phyloP scores from a whole-genome alignment of 1,140 invertebrate species.

The Elymnias hypermnestra region DNA sequence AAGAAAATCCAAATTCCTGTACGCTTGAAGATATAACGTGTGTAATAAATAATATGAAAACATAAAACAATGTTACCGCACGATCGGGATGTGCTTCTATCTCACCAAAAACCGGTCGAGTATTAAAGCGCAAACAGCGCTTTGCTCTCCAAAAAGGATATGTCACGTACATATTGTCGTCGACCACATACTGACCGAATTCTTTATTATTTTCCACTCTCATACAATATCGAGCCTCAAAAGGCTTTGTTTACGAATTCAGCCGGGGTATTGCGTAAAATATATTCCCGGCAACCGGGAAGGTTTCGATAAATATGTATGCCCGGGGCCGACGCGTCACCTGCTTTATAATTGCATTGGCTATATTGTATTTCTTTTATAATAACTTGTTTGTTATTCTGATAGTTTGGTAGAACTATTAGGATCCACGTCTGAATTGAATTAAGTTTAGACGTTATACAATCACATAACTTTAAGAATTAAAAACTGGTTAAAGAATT shows the following conservation, averaged over 20 bases:
- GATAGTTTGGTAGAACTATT: neutral
- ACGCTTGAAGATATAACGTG: too few relatives aligned
- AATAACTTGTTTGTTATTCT: neutral
- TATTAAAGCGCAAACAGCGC: neutral
- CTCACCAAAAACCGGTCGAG: neutral
- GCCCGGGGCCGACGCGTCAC: constrained; percentile 7
- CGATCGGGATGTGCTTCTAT: too few relatives aligned
- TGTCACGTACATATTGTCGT: constrained; percentile 10
- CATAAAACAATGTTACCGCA: too few relatives aligned
- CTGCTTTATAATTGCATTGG: constrained; percentile 16
- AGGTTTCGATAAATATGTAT: constrained; percentile 24
- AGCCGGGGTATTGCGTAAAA: constrained; percentile 11
- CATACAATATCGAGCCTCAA: constrained; percentile 8
- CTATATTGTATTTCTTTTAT: constrained; percentile 4
- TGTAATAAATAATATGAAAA: too few relatives aligned
- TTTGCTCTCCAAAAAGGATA: constrained; percentile 1
- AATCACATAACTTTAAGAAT: too few relatives aligned
- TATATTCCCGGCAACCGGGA: constrained; percentile 5
- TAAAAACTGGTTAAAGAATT: too few relatives aligned
- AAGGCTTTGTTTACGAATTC: constrained; percentile 21
- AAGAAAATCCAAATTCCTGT: too few relatives aligned
- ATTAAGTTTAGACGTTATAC: too few relatives aligned
- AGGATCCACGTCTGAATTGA: neutral
- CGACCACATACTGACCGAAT: constrained; percentile 4
- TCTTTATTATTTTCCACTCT: constrained; percentile 11